phyloP scores from a whole-genome alignment of 2,797 vertebrate genomes.

The Hylomyscus alleni region DNA sequence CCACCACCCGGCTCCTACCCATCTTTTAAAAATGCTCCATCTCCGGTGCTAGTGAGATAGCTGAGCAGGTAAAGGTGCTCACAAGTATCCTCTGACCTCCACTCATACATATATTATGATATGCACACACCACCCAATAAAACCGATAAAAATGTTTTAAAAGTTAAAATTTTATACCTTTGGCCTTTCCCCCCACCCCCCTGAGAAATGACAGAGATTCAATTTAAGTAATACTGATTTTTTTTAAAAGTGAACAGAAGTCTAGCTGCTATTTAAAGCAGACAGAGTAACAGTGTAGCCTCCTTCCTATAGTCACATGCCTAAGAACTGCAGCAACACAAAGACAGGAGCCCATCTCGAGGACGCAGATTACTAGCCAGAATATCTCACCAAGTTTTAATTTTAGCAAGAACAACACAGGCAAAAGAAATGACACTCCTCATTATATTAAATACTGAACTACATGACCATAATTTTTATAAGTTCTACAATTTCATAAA shows the following conservation, averaged over 20 bases:
- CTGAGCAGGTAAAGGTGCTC: neutral
- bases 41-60: neutral
- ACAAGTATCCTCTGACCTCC: neutral
- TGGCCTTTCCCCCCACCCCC: too few relatives aligned
- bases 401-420: conserved; percentile 37
- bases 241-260: conserved; percentile 62
- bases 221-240: conserved; percentile 70
- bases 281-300: conserved; percentile 34
- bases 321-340: conserved; percentile 62
- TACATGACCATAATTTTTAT: conserved; percentile 66
- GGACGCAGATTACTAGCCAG: conserved; percentile 44
- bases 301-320: conserved; percentile 54
- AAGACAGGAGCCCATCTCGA: conserved; percentile 70
- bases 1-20: too few relatives aligned
- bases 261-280: conserved; percentile 72
- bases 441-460: conserved; percentile 61
- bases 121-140: neutral
- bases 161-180: conserved; percentile 46
- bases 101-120: neutral
- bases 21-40: too few relatives aligned
- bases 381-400: conserved; percentile 69
- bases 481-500: conserved; percentile 61
- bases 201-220: conserved; percentile 42
- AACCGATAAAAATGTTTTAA: neutral
- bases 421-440: conserved; percentile 53